phyloP scores from a whole-genome alignment of 1,140 invertebrate species.

The Goniozus legneri region DNA sequence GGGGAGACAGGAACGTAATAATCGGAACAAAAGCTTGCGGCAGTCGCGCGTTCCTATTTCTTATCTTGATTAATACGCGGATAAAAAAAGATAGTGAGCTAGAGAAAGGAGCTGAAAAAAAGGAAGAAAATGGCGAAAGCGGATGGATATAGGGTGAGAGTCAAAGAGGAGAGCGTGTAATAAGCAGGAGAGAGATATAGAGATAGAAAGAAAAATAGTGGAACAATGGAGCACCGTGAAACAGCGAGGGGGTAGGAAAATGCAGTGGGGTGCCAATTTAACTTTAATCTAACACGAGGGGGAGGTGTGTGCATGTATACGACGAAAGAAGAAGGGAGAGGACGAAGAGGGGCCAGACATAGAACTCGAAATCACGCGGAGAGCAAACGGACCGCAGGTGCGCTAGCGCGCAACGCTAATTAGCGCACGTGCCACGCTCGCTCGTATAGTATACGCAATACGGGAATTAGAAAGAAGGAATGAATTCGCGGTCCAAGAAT shows the following conservation, averaged over 20 bases:
- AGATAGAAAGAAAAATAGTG: slow-evolving; percentile 1
- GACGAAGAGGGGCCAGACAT: not conserved
- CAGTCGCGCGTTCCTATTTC: not conserved
- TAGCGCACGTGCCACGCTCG: too few species aligned
- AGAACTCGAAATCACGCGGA: not conserved
- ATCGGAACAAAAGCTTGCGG: not conserved
- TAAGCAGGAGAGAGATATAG: not conserved
- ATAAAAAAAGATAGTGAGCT: slow-evolving; percentile 1
- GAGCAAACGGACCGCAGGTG: not conserved
- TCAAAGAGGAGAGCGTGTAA: not conserved
- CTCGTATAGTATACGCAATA: too few species aligned
- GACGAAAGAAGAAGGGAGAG: too few species aligned
- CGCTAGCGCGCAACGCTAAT: not conserved
- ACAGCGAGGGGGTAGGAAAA: not conserved
- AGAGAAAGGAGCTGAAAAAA: not conserved
- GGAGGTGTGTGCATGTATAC: too few species aligned
- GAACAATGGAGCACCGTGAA: slow-evolving; percentile 1
- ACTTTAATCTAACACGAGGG: slow-evolving; percentile 2
- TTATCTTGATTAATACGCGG: not conserved
- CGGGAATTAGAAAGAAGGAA: too few species aligned
- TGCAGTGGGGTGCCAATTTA: not conserved
- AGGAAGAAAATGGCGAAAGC: not conserved
- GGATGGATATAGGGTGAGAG: not conserved
- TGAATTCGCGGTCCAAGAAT: too few species aligned
- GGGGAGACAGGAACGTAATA: too few species aligned